phyloP scores from a whole-genome alignment of 2,113 vertebrate genomes.

The Rhinolophus sinicus region DNA sequence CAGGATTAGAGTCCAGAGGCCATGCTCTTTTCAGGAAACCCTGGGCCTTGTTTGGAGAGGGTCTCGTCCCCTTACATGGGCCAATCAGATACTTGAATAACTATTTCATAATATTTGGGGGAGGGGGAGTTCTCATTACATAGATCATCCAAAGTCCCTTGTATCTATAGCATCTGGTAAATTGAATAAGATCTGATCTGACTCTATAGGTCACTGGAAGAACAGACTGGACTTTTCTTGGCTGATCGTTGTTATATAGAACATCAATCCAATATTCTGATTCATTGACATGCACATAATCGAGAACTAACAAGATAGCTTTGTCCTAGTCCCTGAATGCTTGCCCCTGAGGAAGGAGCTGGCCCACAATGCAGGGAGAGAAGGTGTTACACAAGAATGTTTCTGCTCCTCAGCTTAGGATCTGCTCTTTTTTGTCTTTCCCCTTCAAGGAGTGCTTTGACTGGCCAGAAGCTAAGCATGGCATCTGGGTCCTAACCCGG shows the following conservation, averaged over 20 bases:
- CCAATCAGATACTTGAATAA: neutral
- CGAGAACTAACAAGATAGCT: neutral
- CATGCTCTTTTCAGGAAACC: neutral
- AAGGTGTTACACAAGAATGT: neutral
- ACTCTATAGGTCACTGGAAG: neutral
- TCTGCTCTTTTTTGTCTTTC: neutral
- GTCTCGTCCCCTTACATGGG: no score
- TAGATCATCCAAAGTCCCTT: neutral
- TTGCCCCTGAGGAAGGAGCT: neutral
- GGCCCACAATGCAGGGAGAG: neutral
- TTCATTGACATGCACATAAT: neutral
- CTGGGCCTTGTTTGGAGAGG: neutral
- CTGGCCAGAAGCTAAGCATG: neutral
- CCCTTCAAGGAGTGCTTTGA: neutral
- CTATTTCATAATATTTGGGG: neutral
- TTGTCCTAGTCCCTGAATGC: neutral
- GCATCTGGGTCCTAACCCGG: neutral
- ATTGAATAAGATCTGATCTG: neutral
- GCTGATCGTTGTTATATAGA: neutral
- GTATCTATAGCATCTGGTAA: neutral
- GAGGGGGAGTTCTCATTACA: neutral
- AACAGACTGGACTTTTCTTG: neutral
- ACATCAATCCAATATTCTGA: neutral
- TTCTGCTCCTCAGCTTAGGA: neutral
- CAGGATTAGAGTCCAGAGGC: neutral